Percentiles rank a stretch among this genome's conserved stretches.
Evolutionary conservation across 1,140 invertebrate genomes (phyloP).

Genomic region (Zaprionus capensis): DNA sequence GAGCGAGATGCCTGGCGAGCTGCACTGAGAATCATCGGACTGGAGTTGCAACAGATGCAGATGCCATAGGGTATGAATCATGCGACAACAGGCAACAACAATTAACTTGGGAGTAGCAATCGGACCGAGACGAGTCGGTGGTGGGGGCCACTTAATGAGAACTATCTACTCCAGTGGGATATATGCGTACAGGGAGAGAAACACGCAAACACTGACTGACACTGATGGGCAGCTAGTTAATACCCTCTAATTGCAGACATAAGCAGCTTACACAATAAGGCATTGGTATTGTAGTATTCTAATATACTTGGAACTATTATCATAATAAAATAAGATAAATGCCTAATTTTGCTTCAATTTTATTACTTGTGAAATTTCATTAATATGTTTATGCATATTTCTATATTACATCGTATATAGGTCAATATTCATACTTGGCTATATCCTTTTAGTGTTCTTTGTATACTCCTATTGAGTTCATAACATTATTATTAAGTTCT

Average conservation of each 20-base stretch:
- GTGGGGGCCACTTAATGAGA: constrained; percentile 12
- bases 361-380: no score
- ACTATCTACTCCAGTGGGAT: constrained; percentile 2
- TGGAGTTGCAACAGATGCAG: constrained; percentile 28
- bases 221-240: not conserved
- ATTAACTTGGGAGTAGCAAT: constrained; percentile 3
- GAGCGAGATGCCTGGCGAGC: not conserved
- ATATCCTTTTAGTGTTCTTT: no score
- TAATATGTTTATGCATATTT: no score
- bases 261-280: no score
- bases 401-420: no score
- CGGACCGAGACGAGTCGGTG: not conserved
- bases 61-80: constrained; percentile 44
- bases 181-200: not conserved
- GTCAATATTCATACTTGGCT: no score
- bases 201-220: not conserved
- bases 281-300: no score
- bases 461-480: no score
- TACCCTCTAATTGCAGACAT: not conserved
- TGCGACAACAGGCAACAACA: constrained; percentile 15
- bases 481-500: no score
- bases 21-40: constrained; percentile 1
- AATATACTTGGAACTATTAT: no score
- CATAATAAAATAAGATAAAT: no score
- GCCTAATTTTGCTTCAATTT: no score